Evolutionary conservation across 2,888 invertebrate species (phyloP), one percentile per base, ranked within the genome.

Genomic region (Luffia ferchaultella): DNA sequence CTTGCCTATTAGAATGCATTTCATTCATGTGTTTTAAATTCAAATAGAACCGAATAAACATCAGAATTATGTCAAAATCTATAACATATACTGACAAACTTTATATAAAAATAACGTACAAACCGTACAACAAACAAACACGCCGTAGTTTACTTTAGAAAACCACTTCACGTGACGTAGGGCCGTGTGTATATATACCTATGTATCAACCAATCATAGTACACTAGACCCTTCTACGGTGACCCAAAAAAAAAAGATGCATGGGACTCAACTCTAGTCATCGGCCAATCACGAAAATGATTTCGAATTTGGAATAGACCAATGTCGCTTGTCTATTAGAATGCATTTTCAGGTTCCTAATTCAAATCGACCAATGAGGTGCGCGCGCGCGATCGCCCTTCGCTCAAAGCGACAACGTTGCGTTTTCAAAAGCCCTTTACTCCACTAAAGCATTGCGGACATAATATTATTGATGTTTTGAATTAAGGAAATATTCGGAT

Each of bases 1-100:
- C 30, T 30, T 30, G 30, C 12, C 30, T 30, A 30, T 30, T 56
- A 5, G 43, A 42, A 42, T 42, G 43, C 43, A 42, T 16, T 42
- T 42, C n/a, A n/a, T n/a, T n/a, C n/a, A n/a, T n/a, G n/a, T n/a
- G n/a, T n/a, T n/a, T n/a, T n/a, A n/a, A n/a, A n/a, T n/a, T n/a
- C n/a, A n/a, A n/a, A n/a, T n/a, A n/a, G n/a, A n/a, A n/a, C n/a
- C n/a, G n/a, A n/a, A n/a, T n/a, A n/a, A n/a, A n/a, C n/a, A n/a
- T n/a, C n/a, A n/a, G n/a, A n/a, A n/a, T n/a, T n/a, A n/a, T n/a
- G n/a, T n/a, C n/a, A n/a, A n/a, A n/a, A n/a, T n/a, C n/a, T n/a
- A n/a, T n/a, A n/a, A n/a, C n/a, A n/a, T n/a, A n/a, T n/a, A n/a
- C n/a, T n/a, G n/a, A n/a, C n/a, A n/a, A n/a, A n/a, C n/a, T n/a